phyloP scores from a whole-genome alignment of 2,797 vertebrate genomes.

The Tokudaia muenninki region DNA sequence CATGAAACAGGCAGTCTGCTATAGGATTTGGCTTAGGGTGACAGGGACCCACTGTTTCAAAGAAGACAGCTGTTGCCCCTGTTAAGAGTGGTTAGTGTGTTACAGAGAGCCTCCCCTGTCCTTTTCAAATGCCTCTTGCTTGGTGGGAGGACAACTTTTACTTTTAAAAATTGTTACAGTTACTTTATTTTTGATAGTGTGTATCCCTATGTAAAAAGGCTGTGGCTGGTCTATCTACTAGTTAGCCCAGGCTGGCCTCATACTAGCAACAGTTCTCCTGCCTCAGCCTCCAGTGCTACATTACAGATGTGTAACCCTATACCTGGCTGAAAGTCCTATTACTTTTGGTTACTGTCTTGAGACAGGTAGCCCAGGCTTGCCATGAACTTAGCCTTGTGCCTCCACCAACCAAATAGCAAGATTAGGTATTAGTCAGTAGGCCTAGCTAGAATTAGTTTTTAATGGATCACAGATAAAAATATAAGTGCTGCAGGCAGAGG shows the following conservation, averaged over 20 bases:
- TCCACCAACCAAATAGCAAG: too few species aligned
- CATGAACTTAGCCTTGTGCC: not conserved
- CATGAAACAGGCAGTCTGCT: not conserved
- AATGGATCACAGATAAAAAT: slow-evolving; percentile 7
- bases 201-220: not conserved
- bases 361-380: not conserved
- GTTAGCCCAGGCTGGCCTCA: not conserved
- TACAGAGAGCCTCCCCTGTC: not conserved
- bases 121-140: slow-evolving; percentile 7
- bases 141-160: not conserved
- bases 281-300: not conserved
- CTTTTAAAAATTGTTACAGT: not conserved
- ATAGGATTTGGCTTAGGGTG: not conserved
- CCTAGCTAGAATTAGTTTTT: not conserved
- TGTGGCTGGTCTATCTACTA: too few species aligned
- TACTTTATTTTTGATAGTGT: too few species aligned
- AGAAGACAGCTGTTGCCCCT: not conserved
- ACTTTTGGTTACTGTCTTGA: not conserved
- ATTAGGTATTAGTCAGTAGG: not conserved
- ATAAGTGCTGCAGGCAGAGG: not conserved
- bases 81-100: not conserved
- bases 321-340: not conserved
- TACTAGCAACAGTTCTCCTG: not conserved
- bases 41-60: not conserved
- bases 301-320: not conserved